These are phyloP conservation scores for Hyposmocoma kahamanoa DNA, from an alignment of 1,140 invertebrate genomes.

Conservation along the genomic window DNA sequence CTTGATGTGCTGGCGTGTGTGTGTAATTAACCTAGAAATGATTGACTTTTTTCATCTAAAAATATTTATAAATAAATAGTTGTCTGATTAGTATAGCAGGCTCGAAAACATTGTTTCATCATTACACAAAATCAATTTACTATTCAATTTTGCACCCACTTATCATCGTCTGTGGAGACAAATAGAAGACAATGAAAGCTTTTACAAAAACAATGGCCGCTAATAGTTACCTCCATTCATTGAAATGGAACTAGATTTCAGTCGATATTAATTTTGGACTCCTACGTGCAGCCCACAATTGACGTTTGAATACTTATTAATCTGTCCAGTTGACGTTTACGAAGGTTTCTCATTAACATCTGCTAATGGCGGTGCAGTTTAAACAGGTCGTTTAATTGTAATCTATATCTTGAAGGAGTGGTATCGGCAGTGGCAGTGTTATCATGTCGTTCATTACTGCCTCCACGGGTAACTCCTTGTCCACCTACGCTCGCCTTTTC, in stretches of 20 bases:
- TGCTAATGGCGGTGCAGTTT: conserved; percentile 18
- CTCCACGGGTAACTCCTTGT: conserved; percentile 30
- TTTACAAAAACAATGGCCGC: conserved; percentile 36
- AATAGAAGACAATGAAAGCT: conserved; percentile 28
- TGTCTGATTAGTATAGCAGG: too few relatives aligned
- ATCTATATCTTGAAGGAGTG: conserved; percentile 21
- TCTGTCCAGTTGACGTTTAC: conserved; percentile 17
- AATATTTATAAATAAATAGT: too few relatives aligned
- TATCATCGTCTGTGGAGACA: too few relatives aligned
- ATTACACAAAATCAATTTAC: too few relatives aligned
- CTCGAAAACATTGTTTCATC: too few relatives aligned
- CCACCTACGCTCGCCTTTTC: conserved; percentile 31
- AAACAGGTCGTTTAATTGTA: conserved; percentile 28
- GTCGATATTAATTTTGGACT: conserved; percentile 37
- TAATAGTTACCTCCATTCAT: conserved; percentile 31
- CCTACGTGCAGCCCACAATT: conserved; percentile 28
- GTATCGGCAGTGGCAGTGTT: conserved; percentile 22
- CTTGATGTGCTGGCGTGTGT: too few relatives aligned
- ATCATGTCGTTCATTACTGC: conserved; percentile 25
- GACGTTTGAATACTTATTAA: conserved; percentile 9
- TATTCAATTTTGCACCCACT: too few relatives aligned
- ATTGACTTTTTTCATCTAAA: too few relatives aligned
- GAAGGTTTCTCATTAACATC: conserved; percentile 17
- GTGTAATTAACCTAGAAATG: too few relatives aligned
- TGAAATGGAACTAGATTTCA: conserved; percentile 33